Base-by-base conservation (phyloP, 2,113 vertebrate genomes). In the Marcusenius ussheri region DNA sequence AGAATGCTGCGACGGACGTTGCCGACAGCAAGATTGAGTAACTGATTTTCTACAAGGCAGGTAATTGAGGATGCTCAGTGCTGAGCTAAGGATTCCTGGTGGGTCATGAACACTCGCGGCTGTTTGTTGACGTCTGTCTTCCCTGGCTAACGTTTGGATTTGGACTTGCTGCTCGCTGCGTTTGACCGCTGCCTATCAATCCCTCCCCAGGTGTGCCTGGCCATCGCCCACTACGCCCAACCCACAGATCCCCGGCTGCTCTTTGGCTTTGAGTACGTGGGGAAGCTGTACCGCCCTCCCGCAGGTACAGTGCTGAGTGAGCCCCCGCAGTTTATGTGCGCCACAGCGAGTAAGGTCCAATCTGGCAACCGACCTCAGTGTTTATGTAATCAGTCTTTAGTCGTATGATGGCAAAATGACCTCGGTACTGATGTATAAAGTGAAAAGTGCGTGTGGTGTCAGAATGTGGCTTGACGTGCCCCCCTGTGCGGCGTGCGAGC, bases 261-360 rank as follows among this genome's bases (percentile, higher is more conserved):
- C 90, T 99, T 99, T 96, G 98, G 98, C 9, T 99, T 99, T 95
- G 98, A 99, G 93, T 99, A 98, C 92, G 97, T 98, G 92, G 96
- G 97, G 88, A 95, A 97, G 91, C 96, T 96, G 89, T 98, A 98
- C 94, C 96, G 97, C 93, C 96, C 96, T 94, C 94, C 90, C 85
- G 95, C 97, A 96, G 97, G 98, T 99, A 96, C 91, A 1, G n/a
- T 8, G 8, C 46, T 24, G 42, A 39, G 27, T n/a, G 27, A 70
- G 19, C 21, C 62, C 42, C 49, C 46, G 2, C 10, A 27, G n/a
- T 2, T 24, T 8, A 58, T 83, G 31, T 45, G 3, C 6, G 4
- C 15, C 15, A 53, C 51, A 0, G 51, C 51, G 6, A 58, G 56
- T 58, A 21, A 24, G 56, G n/a, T n/a, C 56, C 56, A n/a, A 62